A percentile compares a stretch with the other conserved stretches of the same genome.
Conservation (phyloP, 2,113 vertebrate species). For the Sterna hirundo region DNA sequence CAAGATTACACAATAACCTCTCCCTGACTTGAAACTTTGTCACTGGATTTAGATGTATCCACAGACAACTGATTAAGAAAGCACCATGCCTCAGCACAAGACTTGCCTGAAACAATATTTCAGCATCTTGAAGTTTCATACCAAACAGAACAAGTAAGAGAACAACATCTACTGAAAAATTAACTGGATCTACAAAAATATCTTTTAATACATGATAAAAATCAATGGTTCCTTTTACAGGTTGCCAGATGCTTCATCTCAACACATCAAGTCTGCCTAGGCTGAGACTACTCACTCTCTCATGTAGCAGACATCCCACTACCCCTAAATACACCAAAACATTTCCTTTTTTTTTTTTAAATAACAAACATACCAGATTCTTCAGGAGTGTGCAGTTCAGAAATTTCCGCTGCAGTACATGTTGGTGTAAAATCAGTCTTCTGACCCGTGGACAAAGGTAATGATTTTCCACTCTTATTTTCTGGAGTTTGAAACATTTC, state of each 20-base stretch:
- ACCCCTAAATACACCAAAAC: neutral
- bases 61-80: neutral
- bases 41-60: neutral
- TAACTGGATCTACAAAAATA: neutral
- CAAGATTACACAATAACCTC: neutral
- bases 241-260: neutral
- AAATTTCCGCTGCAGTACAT: constrained; percentile 50
- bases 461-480: constrained; percentile 8
- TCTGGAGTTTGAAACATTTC: constrained; percentile 84
- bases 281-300: neutral
- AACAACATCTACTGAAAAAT: neutral
- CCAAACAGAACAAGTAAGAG: neutral
- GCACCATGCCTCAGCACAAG: neutral
- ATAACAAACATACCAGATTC: constrained; percentile 76
- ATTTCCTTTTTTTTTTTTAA: neutral
- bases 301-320: neutral
- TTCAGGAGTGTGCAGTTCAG: constrained; percentile 83
- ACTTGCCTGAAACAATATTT: neutral
- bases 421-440: constrained; percentile 7
- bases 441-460: neutral
- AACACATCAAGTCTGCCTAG: neutral
- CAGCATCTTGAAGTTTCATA: neutral
- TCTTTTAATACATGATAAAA: neutral
- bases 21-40: neutral
- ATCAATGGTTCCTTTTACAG: neutral